Conservation (phyloP, 2,888 invertebrate genomes). For the Lordiphosa andalusiaca region DNA sequence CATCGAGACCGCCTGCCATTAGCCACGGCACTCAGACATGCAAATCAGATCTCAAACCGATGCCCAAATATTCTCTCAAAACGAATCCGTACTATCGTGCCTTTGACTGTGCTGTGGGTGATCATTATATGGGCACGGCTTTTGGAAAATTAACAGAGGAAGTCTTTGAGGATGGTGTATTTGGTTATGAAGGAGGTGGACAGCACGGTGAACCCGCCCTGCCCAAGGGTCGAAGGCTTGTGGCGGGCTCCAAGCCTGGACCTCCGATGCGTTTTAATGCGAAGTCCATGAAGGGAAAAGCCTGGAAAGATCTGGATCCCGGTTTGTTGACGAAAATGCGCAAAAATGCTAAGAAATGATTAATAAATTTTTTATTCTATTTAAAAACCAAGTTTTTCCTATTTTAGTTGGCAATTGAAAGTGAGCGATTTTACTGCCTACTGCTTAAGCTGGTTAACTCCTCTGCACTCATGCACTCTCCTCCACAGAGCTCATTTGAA, state of each 20-base stretch:
- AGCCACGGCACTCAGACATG: constrained; percentile 84
- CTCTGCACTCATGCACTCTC: too few species aligned
- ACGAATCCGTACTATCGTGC: constrained; percentile 57
- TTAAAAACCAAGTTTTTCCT: not conserved
- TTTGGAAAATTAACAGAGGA: constrained; percentile 37
- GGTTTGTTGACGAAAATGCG: constrained; percentile 5
- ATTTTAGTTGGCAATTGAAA: too few species aligned
- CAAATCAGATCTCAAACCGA: constrained; percentile 78
- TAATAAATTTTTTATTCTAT: constrained; percentile 16
- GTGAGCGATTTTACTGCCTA: too few species aligned
- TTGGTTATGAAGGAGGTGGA: constrained; percentile 48
- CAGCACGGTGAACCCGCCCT: constrained; percentile 24
- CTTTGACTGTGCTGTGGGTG: constrained; percentile 66
- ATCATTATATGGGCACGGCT: constrained; percentile 47
- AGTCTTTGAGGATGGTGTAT: constrained; percentile 54
- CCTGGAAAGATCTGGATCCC: not conserved
- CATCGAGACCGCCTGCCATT: constrained; percentile 80
- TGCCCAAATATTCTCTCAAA: constrained; percentile 46
- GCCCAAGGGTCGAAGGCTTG: not conserved
- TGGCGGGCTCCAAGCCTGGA: constrained; percentile 21
- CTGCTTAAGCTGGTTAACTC: too few species aligned
- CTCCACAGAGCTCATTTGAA: too few species aligned
- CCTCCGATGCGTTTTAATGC: constrained; percentile 6
- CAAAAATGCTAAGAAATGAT: not conserved
- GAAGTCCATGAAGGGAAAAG: not conserved